Percentiles rank a stretch among this genome's conserved stretches.
Evolutionary conservation across 2,113 vertebrate genomes (phyloP).

Genomic region (Lasiurus borealis): DNA sequence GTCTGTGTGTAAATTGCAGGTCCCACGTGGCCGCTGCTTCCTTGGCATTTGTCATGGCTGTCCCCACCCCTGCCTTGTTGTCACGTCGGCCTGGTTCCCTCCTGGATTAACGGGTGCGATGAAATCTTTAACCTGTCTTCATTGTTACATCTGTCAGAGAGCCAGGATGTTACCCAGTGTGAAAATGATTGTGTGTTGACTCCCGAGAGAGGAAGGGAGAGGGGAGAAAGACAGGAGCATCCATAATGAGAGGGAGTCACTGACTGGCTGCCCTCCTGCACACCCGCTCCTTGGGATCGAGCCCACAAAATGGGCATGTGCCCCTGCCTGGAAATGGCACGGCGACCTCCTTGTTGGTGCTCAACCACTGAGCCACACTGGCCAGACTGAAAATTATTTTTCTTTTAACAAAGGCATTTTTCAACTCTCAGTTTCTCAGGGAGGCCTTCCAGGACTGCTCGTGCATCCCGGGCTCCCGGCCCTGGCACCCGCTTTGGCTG

Average conservation of each 20-base stretch:
- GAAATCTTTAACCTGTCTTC: neutral
- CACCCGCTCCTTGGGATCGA: too few relatives aligned
- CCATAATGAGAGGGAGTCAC: too few relatives aligned
- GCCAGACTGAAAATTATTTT: neutral
- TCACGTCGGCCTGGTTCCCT: neutral
- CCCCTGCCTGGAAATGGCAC: too few relatives aligned
- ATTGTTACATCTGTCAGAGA: neutral
- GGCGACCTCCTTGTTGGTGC: too few relatives aligned
- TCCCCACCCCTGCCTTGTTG: neutral
- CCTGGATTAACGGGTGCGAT: neutral
- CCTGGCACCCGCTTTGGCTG: neutral
- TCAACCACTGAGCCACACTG: too few relatives aligned
- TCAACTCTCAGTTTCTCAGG: neutral
- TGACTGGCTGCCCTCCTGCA: too few relatives aligned
- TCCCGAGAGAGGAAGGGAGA: too few relatives aligned
- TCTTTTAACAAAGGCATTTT: neutral
- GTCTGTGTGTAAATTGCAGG: neutral
- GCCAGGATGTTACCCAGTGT: neutral
- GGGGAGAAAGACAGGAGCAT: too few relatives aligned
- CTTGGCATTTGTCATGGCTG: neutral
- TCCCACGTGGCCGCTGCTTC: neutral
- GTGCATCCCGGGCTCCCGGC: rapidly evolving
- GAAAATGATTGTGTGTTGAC: too few relatives aligned
- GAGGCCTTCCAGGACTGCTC: neutral
- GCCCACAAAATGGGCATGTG: too few relatives aligned